phyloP scores from a whole-genome alignment of 2,888 invertebrate genomes.

The Tuta absoluta region DNA sequence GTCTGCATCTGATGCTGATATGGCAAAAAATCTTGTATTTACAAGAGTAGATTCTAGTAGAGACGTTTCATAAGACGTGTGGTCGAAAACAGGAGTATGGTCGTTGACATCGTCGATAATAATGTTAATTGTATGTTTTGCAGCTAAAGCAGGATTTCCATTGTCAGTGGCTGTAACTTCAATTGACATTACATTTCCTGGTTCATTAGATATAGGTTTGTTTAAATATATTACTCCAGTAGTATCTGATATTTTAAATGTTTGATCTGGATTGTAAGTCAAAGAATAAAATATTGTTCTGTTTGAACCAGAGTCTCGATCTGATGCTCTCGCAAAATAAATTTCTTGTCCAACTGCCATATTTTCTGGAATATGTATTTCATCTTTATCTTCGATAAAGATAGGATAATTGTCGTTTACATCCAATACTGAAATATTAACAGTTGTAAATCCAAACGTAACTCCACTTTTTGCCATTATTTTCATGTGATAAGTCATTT shows the following conservation, averaged over 20 bases:
- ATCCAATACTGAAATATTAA: slow-evolving; percentile 91
- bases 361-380: slow-evolving; percentile 91
- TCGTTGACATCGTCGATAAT: slow-evolving; percentile 95
- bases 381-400: slow-evolving; percentile 89
- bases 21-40: slow-evolving; percentile 93
- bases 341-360: slow-evolving; percentile 97
- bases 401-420: slow-evolving; percentile 95
- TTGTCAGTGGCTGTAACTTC: slow-evolving; percentile 94
- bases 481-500: slow-evolving; percentile 87
- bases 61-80: slow-evolving; percentile 95
- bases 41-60: slow-evolving; percentile 94
- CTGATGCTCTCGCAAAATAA: slow-evolving; percentile 91
- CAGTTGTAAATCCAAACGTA: slow-evolving; percentile 88
- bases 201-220: slow-evolving; percentile 88
- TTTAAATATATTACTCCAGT: slow-evolving; percentile 95
- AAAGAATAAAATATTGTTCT: slow-evolving; percentile 91
- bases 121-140: slow-evolving; percentile 87
- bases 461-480: slow-evolving; percentile 90
- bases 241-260: slow-evolving; percentile 91
- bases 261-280: slow-evolving; percentile 88
- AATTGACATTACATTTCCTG: slow-evolving; percentile 85
- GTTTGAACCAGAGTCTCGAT: slow-evolving; percentile 94
- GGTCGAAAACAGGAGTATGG: slow-evolving; percentile 96
- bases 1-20: slow-evolving; percentile 94
- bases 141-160: slow-evolving; percentile 87